Evolutionary conservation across 2,797 vertebrate genomes (phyloP), one percentile per base, ranked within the genome.

Genomic region (Borostomias antarcticus): DNA sequence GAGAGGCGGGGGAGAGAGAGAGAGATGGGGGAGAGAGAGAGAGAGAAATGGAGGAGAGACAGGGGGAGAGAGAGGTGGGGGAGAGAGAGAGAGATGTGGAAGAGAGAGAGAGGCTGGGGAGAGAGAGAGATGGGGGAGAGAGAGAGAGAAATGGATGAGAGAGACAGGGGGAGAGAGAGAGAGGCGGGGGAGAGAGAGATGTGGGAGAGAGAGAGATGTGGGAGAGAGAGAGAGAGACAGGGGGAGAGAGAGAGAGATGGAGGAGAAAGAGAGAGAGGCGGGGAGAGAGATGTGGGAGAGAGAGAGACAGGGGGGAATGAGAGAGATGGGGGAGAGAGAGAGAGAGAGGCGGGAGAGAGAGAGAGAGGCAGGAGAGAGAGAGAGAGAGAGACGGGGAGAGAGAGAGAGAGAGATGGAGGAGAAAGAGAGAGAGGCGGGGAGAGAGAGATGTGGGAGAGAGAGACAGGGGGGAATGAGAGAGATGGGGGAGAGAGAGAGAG

Each of bases 311-410:
- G 40, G n/a, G n/a, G 13, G 4, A 45, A 11, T 45, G 40, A 45
- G 37, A 40, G 37, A 15, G 15, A 40, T 8, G 19, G 32, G 28
- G 57, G 58, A 50, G 63, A 64, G 62, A 66, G 57, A 19, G 37
- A 59, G 53, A 53, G 68, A 76, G 76, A 85, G 82, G 81, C 77
- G 68, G 74, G 73, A 74, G 74, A 73, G 69, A 4, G 64, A 85
- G 80, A 76, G 64, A 74, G 62, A 74, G 80, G 77, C 66, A 65
- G 68, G 25, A 21, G 56, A 11, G n/a, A n/a, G n/a, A 8, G 8
- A 8, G n/a, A 45, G 3, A 15, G 9, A 45, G 40, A 45, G 40
- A 43, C 5, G 51, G 53, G 37, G 59, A 67, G 65, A 65, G 56
- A 28, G 47, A 54, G 57, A 53, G 79, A 75, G 43, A 73, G 70